Evolutionary conservation across 1,140 invertebrate genomes (phyloP).

Genomic region (Tribolium castaneum): DNA sequence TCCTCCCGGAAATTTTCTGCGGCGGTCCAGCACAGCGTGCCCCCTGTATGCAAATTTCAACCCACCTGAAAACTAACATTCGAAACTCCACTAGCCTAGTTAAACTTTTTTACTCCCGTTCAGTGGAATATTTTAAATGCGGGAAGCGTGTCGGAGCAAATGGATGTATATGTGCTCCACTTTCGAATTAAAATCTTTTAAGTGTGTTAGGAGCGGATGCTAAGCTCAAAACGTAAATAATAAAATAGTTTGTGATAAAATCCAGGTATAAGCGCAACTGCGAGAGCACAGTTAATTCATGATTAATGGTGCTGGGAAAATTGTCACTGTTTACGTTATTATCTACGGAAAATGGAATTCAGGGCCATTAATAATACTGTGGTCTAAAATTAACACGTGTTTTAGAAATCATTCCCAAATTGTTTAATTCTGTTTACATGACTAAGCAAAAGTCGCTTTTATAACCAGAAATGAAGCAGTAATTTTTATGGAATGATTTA

Average conservation of each 20-base stretch:
- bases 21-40: not conserved
- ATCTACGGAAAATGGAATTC: not conserved
- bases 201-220: not conserved
- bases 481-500: not conserved
- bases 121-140: constrained; percentile 2
- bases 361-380: not conserved
- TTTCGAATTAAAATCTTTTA: constrained; percentile 5
- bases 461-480: not conserved
- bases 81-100: not conserved
- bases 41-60: constrained; percentile 13
- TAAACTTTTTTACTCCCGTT: not conserved
- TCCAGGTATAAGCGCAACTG: constrained; percentile 4
- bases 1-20: not conserved
- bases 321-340: constrained; percentile 10
- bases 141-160: constrained; percentile 9
- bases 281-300: not conserved
- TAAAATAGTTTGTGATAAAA: not conserved
- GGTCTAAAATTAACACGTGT: not conserved
- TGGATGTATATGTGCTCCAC: not conserved
- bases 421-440: not conserved
- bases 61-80: constrained; percentile 19
- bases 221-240: not conserved
- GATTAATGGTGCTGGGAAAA: not conserved
- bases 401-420: not conserved
- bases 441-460: not conserved